Evolutionary conservation across 2,888 invertebrate genomes (phyloP), one percentile per base, ranked within the genome.

Genomic region (Sceliomorpha sp.): DNA sequence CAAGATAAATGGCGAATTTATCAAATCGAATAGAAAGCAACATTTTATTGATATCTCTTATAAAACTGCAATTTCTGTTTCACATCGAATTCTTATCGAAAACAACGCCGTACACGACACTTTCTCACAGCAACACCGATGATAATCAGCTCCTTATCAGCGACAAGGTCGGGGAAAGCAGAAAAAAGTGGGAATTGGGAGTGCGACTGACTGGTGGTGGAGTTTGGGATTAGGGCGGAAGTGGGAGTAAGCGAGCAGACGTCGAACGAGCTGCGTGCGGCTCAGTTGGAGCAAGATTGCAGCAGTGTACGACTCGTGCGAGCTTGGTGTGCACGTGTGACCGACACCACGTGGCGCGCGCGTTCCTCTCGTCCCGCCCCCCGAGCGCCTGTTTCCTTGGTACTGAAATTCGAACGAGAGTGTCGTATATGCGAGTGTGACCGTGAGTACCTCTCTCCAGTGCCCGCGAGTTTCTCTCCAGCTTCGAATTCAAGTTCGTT

Each of bases 221-320:
- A 37, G 26, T 51, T 14, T 32, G 29, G 39, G n/a, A n/a, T n/a
- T n/a, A 34, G 45, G 31, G 45, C 42, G 55, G 60, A 51, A 63
- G 73, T 56, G 66, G 64, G 55, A 53, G 58, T 40, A 40, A 62
- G 56, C 55, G 50, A 47, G 53, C 39, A 39, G 48, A 29, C 42
- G 44, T 36, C 36, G 44, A 48, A 31, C 44, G 36, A 31, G 58
- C 51, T 26, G 44, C 62, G 60, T 36, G 50, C 64, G 55, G 29
- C 75, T 80, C 81, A 86, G 86, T 86, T 72, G 75, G 69, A 77
- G 79, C 78, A 69, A 80, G 79, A 80, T 81, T 73, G 78, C 79
- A 76, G 83, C 71, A 76, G 77, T 72, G 83, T 74, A 79, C 80
- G 79, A 72, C 71, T 81, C 81, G 81, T 74, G 78, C 71, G 70